Evolutionary conservation across 2,797 vertebrate genomes (phyloP), one percentile per base, ranked within the genome.

Genomic region (Cyprinodon diabolis): DNA sequence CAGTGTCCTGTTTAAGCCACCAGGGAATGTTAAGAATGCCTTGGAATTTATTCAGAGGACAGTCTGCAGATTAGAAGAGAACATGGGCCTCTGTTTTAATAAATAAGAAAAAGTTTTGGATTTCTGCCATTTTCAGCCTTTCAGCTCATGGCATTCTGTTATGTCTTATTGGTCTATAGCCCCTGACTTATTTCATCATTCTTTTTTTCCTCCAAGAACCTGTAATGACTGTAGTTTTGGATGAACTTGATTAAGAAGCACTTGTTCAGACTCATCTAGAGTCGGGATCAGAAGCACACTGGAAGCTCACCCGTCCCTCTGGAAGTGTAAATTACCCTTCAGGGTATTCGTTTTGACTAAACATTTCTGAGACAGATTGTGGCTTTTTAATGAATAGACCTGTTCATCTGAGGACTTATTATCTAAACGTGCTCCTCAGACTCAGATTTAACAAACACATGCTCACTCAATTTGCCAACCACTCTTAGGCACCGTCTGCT

Each of bases 11-110:
- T 77, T 72, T 92, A 90, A 94, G 76, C 93, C 92, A 91, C 93
- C 93, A 76, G 81, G 87, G 95, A 95, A 95, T 95, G 84, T 86
- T 17, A 94, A 90, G 94, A 95, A 95, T 95, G 93, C 84, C 85
- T 89, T 84, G 84, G 86, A 89, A 75, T 72, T 89, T 87, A 87
- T 80, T 93, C 88, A 84, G 88, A 90, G 89, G 89, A 89, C 87
- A 77, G 86, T 48, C 79, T 80, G 77, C 88, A 78, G 51, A 45
- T 76, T 84, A 60, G 73, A 40, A 83, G 86, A 90, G 78, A 74
- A 30, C 30, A 30, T 75, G 88, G 91, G 92, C 91, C 94, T 90
- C 91, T 88, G 80, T 93, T 94, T 94, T 91, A 94, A 94, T 94
- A 94, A 87, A 94, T 91, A 91, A 89, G 91, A 93, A 85, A 86